Base-by-base conservation (phyloP, 2,113 vertebrate species). In the Platysternon megacephalum region DNA sequence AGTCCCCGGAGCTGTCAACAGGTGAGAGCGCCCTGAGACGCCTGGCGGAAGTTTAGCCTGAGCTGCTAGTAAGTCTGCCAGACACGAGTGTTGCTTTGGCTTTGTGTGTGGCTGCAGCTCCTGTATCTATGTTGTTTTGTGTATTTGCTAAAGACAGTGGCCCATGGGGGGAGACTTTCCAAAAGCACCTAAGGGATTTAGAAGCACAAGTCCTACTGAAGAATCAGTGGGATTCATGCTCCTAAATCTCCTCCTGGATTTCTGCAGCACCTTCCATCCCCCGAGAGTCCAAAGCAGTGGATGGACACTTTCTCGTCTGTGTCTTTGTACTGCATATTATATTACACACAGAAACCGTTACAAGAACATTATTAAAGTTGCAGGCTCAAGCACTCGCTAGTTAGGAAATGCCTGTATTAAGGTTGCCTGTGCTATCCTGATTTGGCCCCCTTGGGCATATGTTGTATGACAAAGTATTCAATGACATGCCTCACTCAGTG, bases 1-100 rank as follows among this genome's bases (percentile, higher is more conserved):
- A 24, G 83, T 91, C 87, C 90, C 95, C 87, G 94, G 90, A 95
- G 93, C 61, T 56, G 93, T 79, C 91, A 90, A 51, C 91, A 96
- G 94, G 91, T 93, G 91, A 93, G 58, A 76, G 79, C 58, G 85
- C 48, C 44, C 81, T 89, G 87, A 92, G 48, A 95, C 21, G 28
- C 32, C 79, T 92, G 85, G 81, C 82, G 21, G 39, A 87, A 56
- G 74, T 80, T 83, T 46, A 65, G 52, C 53, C 42, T 49, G 84
- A 1, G 6, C 90, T 91, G 83, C 84, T 82, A 92, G 85, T 32
- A 82, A 53, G 55, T 0, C 2, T 17, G 87, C 35, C 35, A 10
- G 65, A n/a, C 65, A 21, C 9, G 5, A 39, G 29, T 56, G 55
- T 13, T 58, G 12, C 11, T 58, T 29, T 58, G 56, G 56, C 52